Evolutionary conservation across 2,113 vertebrate genomes (phyloP).

Genomic region (Elgaria multicarinata): DNA sequence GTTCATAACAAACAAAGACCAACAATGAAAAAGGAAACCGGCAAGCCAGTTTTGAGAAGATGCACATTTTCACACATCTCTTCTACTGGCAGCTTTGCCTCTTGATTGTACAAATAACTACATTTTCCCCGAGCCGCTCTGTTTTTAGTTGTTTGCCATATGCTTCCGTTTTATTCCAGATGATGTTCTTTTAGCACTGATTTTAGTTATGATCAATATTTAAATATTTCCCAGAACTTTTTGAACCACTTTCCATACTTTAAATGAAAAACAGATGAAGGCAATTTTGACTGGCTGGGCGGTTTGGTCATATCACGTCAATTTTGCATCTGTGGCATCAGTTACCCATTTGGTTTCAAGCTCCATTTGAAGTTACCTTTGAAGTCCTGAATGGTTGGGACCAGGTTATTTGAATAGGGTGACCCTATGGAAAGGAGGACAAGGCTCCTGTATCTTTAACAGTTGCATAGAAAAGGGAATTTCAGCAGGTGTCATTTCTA

Average conservation of each 20-base stretch:
- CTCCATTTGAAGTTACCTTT: no score
- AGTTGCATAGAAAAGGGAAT: no score
- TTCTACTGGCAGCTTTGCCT: background rate
- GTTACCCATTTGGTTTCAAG: background rate
- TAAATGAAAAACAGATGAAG: background rate
- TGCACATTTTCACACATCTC: background rate
- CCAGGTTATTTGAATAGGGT: background rate
- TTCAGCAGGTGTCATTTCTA: no score
- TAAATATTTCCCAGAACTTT: slow-evolving; percentile 12
- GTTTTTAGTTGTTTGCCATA: slow-evolving; percentile 24
- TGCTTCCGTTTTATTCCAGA: slow-evolving; percentile 7
- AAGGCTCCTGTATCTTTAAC: no score
- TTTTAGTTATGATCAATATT: slow-evolving; percentile 35
- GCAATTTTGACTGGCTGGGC: background rate
- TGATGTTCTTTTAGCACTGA: slow-evolving; percentile 15
- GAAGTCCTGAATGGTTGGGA: background rate
- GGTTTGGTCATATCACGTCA: background rate
- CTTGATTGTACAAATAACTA: slow-evolving; percentile 6
- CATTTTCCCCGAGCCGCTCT: background rate
- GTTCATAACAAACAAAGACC: no score
- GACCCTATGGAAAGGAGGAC: no score
- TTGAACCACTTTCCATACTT: background rate
- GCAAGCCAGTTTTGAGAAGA: background rate
- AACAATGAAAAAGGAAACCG: background rate
- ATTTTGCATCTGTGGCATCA: background rate